phyloP scores from a whole-genome alignment of 2,797 vertebrate species.

The Neomorphus geoffroyi region DNA sequence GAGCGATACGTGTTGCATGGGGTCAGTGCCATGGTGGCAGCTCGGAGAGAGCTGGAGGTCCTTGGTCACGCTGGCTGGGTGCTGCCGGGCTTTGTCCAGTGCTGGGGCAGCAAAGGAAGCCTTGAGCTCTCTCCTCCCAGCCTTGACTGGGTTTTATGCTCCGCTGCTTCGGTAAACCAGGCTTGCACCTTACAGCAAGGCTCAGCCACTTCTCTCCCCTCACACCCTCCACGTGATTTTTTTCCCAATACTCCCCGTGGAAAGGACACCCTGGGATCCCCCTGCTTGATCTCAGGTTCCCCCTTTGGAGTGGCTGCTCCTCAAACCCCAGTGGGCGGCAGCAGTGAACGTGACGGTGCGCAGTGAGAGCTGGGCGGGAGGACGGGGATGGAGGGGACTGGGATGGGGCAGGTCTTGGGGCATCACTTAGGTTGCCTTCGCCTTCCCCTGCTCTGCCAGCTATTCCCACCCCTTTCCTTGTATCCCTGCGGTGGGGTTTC shows the following conservation, averaged over 20 bases:
- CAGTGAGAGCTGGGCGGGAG: accelerated
- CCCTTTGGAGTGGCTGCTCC: accelerated
- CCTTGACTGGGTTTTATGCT: background rate
- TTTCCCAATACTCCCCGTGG: background rate
- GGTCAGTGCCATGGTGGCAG: background rate
- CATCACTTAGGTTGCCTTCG: background rate
- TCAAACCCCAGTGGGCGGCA: accelerated
- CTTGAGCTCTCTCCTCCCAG: background rate
- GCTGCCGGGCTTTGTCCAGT: accelerated
- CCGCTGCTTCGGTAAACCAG: background rate
- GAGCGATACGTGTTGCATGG: accelerated
- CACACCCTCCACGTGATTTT: accelerated
- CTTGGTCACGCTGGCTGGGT: accelerated
- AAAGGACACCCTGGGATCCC: background rate
- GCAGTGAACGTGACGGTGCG: accelerated
- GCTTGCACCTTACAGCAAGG: background rate
- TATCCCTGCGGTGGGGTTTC: background rate
- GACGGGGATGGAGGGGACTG: background rate
- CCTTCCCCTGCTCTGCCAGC: background rate
- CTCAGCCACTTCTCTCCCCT: background rate
- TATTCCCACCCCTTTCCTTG: background rate
- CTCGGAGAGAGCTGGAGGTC: background rate
- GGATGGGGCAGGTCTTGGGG: background rate
- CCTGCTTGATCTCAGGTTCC: background rate
- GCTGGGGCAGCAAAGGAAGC: background rate